These are phyloP conservation scores for Lycopodina hypogea DNA, from an alignment of 37 sponge, comb jelly and placozoan species.

Conservation along the genomic window DNA sequence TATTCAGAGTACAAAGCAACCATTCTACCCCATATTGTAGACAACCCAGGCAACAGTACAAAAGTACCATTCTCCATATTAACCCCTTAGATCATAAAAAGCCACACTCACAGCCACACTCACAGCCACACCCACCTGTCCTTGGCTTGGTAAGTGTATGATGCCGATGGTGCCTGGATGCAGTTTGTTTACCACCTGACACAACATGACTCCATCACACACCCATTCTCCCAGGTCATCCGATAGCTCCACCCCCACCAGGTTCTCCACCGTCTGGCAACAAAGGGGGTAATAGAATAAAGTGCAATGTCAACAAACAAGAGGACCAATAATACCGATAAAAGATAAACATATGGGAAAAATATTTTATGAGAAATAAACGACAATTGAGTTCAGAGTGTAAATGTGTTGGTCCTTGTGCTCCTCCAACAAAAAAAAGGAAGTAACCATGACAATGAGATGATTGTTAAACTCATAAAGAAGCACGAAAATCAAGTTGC, in stretches of 20 bases:
- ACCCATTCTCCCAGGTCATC: slow-evolving; percentile 67
- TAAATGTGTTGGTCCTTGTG: too few species aligned
- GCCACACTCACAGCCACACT: too few species aligned
- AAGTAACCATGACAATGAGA: too few species aligned
- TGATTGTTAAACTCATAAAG: too few species aligned
- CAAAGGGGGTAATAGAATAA: background rate
- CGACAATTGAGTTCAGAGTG: too few species aligned
- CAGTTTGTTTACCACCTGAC: slow-evolving; percentile 70
- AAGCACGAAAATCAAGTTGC: too few species aligned
- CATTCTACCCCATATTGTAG: too few species aligned
- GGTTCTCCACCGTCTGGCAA: slow-evolving; percentile 50
- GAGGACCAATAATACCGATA: background rate
- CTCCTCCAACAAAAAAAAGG: too few species aligned
- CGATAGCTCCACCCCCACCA: slow-evolving; percentile 38
- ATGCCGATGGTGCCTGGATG: slow-evolving; percentile 51
- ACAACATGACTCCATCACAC: slow-evolving; percentile 65
- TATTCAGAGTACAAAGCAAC: too few species aligned
- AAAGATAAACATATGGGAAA: background rate
- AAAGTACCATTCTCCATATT: too few species aligned
- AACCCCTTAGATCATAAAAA: too few species aligned
- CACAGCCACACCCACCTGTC: slow-evolving; percentile 45
- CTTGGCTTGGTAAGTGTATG: slow-evolving; percentile 35
- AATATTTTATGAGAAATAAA: background rate
- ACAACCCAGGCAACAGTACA: too few species aligned
- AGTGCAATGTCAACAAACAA: background rate